Evolutionary conservation across 2,113 vertebrate genomes (phyloP), one percentile per base, ranked within the genome.

Genomic region (Epinephelus lanceolatus): DNA sequence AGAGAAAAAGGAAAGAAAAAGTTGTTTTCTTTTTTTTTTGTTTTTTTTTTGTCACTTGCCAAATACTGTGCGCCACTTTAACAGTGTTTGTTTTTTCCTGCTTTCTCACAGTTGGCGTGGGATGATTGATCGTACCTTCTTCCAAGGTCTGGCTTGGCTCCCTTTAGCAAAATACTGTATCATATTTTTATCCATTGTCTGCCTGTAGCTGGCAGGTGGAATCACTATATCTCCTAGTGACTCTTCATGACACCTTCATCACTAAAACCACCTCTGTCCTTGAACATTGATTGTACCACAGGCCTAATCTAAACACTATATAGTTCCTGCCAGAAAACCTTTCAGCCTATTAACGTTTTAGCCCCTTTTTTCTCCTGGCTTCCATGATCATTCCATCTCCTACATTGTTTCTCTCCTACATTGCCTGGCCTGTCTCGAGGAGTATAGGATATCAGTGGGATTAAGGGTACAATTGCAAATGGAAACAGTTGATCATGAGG

Each of bases 221-320:
- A 80, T 92, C 88, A 85, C 70, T 92, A 84, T 85, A 86, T 91
- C 91, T 94, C 74, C 62, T 76, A 25, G 81, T 87, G 88, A 86
- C 83, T 86, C 74, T 74, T 72, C 17, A 11, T 88, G 91, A 91
- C 89, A 92, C 88, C 85, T 90, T 93, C 90, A 91, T 92, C 88
- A 87, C 87, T 82, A 76, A 60, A 89, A 72, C 62, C 76, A 87
- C 84, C 77, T 60, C 84, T 75, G 91, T 89, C 93, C 91, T 94
- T 92, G 90, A 91, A 68, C 86, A 78, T 67, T 93, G 93, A 92
- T 93, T 88, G 91, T 65, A 83, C 79, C 87, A 60, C 69, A 59
- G 76, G 85, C 59, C 71, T 87, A 85, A 91, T 90, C 88, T 91
- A 80, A 89, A 88, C 88, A 80, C 89, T 67, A 71, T 88, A 91